phyloP scores from a whole-genome alignment of 35 echinoderm and acorn worm genomes.

The Hemicentrotus pulcherrimus region DNA sequence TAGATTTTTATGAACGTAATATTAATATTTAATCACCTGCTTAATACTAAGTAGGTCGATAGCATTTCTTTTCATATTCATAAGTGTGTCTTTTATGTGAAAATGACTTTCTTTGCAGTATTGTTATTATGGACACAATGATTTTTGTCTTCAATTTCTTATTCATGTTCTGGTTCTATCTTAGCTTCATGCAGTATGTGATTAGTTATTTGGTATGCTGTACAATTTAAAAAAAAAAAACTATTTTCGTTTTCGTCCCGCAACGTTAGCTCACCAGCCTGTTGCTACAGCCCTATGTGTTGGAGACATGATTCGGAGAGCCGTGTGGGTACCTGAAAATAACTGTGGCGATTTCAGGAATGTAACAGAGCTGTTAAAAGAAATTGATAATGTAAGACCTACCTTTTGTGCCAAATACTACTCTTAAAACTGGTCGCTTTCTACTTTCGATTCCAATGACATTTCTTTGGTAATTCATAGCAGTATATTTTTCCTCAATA shows the following conservation, averaged over 20 bases:
- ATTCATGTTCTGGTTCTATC: background rate
- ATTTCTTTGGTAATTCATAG: too few species aligned
- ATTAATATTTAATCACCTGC: background rate
- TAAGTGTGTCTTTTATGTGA: background rate
- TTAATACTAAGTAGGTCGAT: too few species aligned
- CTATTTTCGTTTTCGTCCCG: background rate
- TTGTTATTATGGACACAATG: too few species aligned
- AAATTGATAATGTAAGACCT: background rate
- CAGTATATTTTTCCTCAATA: too few species aligned
- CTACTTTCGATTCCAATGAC: too few species aligned
- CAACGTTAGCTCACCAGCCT: background rate
- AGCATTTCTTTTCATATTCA: background rate
- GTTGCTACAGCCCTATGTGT: background rate
- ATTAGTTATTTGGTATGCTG: background rate
- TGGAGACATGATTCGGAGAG: background rate
- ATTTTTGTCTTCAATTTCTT: too few species aligned
- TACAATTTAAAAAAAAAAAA: background rate
- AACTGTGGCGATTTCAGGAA: slow-evolving; percentile 5
- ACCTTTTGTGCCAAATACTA: too few species aligned
- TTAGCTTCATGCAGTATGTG: background rate
- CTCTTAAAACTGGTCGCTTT: too few species aligned
- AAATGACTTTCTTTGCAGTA: background rate
- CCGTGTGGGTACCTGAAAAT: background rate
- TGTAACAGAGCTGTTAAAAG: background rate
- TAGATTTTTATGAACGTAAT: too few species aligned